A percentile compares a stretch with the other conserved stretches of the same genome.
Evolutionary conservation across 1,140 invertebrate species (phyloP).

Genomic region (Leptoteleia sp.): DNA sequence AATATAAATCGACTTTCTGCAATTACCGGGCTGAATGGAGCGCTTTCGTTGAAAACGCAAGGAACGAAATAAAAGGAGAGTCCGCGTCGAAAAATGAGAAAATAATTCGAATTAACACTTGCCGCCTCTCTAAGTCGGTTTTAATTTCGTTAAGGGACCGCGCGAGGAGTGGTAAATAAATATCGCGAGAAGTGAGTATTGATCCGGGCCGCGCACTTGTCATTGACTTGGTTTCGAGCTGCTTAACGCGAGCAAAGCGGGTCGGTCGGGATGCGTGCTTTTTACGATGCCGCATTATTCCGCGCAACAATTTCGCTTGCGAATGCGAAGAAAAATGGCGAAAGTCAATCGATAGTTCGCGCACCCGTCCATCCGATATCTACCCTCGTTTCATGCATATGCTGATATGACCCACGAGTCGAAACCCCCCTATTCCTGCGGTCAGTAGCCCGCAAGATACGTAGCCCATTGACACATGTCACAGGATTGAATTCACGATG

Average conservation of each 20-base stretch:
- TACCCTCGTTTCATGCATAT: slow-evolving; percentile 78
- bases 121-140: slow-evolving; percentile 23
- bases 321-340: slow-evolving; percentile 63
- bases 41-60: slow-evolving; percentile 35
- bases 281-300: slow-evolving; percentile 44
- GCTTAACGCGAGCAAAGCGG: slow-evolving; percentile 17
- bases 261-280: slow-evolving; percentile 28
- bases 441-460: slow-evolving; percentile 59
- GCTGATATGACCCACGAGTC: slow-evolving; percentile 75
- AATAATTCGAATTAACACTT: slow-evolving; percentile 62
- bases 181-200: slow-evolving; percentile 22
- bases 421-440: slow-evolving; percentile 48
- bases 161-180: slow-evolving; percentile 29
- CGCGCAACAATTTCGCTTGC: slow-evolving; percentile 40
- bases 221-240: background rate
- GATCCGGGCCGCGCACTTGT: slow-evolving; percentile 1
- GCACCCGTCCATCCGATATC: slow-evolving; percentile 68
- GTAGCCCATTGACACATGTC: slow-evolving; percentile 68
- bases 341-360: slow-evolving; percentile 73
- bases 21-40: slow-evolving; percentile 68
- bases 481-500: slow-evolving; percentile 73
- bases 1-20: slow-evolving; percentile 79
- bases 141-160: slow-evolving; percentile 31
- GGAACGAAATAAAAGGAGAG: slow-evolving; percentile 9
- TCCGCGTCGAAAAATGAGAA: slow-evolving; percentile 49